Evolutionary conservation across 2,888 invertebrate genomes (phyloP), one percentile per base, ranked within the genome.

Genomic region (Tryphoninae sp.): DNA sequence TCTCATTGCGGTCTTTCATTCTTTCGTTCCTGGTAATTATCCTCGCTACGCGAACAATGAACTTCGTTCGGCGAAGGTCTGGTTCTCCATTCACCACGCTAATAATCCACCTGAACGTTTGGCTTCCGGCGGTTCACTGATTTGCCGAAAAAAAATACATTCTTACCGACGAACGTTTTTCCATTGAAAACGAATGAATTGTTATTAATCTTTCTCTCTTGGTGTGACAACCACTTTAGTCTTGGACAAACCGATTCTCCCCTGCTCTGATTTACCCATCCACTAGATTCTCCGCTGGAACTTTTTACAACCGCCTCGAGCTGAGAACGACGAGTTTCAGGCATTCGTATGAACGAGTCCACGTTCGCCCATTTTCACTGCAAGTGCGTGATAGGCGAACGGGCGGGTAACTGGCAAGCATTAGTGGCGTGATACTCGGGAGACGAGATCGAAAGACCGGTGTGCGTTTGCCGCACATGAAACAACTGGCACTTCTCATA

Each of bases 391-490:
- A 45, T 45, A 13, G 45, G 45, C 19, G 16, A 51, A 55, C 19
- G 45, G 3, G 55, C 55, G 16, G 9, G 7, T 55, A 19, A n/a
- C 53, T 2, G 55, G 55, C 6, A 9, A 33, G 51, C 42, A 23
- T 53, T 33, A 8, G 51, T 13, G 16, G 45, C 13, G 42, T 53
- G 61, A 69, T 77, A 40, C 61, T 16, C 76, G 76, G 23, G 68
- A 26, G 40, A 77, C 76, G 74, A 61, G 81, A 69, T 69, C 55
- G 22, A 11, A n/a, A 59, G 78, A 74, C 74, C 78, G 61, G 61
- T 84, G 67, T 79, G 84, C 86, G 88, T 87, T 87, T 85, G 86
- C 86, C 83, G 82, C 84, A 82, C 74, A 81, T 84, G 68, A 78
- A 86, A 81, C 78, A 82, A 84, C 77, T 80, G 67, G 82, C 80